Evolutionary conservation across 1,140 invertebrate genomes (phyloP).

Genomic region (Daktulosphaira vitifoliae): DNA sequence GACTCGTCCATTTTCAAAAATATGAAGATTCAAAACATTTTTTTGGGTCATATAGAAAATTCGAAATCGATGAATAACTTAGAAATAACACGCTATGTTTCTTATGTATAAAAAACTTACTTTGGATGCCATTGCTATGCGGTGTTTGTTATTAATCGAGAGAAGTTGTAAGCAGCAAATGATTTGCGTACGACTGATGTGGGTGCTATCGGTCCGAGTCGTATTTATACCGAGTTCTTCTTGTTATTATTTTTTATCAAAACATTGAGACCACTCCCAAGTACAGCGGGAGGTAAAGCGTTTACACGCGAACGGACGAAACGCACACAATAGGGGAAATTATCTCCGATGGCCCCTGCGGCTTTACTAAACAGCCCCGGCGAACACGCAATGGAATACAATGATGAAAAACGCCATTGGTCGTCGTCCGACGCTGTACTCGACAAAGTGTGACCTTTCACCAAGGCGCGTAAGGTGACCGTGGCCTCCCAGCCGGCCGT

Average conservation of each 20-base stretch:
- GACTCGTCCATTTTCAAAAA: too few relatives aligned
- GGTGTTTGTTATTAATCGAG: not conserved
- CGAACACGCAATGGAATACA: too few relatives aligned
- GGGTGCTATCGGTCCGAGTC: not conserved
- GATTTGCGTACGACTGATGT: conserved; percentile 4
- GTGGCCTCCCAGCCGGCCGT: not conserved
- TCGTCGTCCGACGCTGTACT: too few relatives aligned
- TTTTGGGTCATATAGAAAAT: too few relatives aligned
- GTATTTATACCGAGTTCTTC: not conserved
- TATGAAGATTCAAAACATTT: too few relatives aligned
- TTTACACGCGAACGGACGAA: not conserved
- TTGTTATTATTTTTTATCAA: not conserved
- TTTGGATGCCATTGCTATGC: not conserved
- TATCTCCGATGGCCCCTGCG: not conserved
- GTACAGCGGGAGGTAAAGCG: not conserved
- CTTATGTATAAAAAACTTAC: too few relatives aligned
- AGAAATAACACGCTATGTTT: too few relatives aligned
- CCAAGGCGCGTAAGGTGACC: not conserved
- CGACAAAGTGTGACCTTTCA: conserved; percentile 3
- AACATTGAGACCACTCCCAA: conserved; percentile 13
- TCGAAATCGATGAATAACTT: too few relatives aligned
- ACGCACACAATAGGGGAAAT: conserved; percentile 10
- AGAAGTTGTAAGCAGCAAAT: too few relatives aligned
- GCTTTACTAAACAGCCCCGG: not conserved
- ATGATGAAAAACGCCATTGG: too few relatives aligned